Percentiles rank a stretch among this genome's conserved stretches.
Conservation (phyloP, 2,888 invertebrate species). For the Eubasilissa splendida region DNA sequence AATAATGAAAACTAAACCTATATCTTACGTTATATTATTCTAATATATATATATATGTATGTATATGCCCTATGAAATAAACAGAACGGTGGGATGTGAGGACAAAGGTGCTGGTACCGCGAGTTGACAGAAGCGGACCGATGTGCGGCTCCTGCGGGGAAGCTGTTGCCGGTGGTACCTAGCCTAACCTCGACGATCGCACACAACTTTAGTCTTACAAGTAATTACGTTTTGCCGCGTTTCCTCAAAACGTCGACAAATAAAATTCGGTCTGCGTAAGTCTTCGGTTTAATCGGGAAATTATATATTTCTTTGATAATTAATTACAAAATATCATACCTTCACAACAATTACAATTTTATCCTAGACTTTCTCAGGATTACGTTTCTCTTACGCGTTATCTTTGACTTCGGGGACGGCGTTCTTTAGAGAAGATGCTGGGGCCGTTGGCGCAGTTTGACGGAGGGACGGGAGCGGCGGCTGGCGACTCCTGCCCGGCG, state of each 20-base stretch:
- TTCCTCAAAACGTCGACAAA: slow-evolving; percentile 37
- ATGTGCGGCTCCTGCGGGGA: neutral
- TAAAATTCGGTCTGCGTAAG: slow-evolving; percentile 52
- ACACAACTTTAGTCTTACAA: slow-evolving; percentile 46
- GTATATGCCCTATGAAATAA: slow-evolving; percentile 10
- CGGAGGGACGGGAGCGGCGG: slow-evolving; percentile 1
- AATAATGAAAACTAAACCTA: slow-evolving; percentile 57
- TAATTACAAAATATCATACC: slow-evolving; percentile 40
- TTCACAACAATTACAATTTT: slow-evolving; percentile 15
- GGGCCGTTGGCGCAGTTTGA: slow-evolving; percentile 23
- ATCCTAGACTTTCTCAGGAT: slow-evolving; percentile 1
- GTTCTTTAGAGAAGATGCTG: slow-evolving; percentile 12
- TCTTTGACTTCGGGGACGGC: slow-evolving; percentile 49
- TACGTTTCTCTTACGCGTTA: slow-evolving; percentile 41
- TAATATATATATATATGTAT: slow-evolving; percentile 1
- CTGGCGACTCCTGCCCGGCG: slow-evolving; percentile 16
- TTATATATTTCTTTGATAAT: slow-evolving; percentile 11
- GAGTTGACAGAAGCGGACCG: slow-evolving; percentile 36
- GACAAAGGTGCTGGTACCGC: neutral
- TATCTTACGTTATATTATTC: slow-evolving; percentile 13
- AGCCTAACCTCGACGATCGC: slow-evolving; percentile 29
- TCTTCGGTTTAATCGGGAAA: slow-evolving; percentile 50
- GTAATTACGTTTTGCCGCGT: slow-evolving; percentile 14
- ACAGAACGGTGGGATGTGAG: neutral
- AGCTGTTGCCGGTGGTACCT: neutral